These are phyloP conservation scores for Holothuria glaberrima DNA, from an alignment of 35 echinoderm and acorn worm species.

Conservation along the genomic window DNA sequence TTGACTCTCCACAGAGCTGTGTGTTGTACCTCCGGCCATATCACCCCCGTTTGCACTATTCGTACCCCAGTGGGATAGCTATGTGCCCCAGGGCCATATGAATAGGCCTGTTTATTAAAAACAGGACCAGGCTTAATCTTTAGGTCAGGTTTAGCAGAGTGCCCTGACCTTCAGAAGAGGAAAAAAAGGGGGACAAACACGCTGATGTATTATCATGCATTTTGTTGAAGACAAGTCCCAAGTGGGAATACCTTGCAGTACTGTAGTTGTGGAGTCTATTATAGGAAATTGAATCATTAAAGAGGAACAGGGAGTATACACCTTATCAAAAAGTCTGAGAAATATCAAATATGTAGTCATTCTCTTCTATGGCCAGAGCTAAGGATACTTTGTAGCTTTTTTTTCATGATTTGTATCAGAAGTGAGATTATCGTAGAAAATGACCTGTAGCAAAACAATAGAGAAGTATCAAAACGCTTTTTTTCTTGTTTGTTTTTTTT, in stretches of 20 bases:
- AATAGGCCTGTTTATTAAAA: conserved; percentile 61
- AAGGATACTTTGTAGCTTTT: too few relatives aligned
- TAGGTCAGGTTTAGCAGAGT: conserved; percentile 57
- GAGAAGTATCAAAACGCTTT: too few relatives aligned
- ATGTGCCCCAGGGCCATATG: conserved; percentile 64
- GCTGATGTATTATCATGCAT: too few relatives aligned
- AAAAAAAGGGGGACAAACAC: conserved; percentile 34
- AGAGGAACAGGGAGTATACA: background rate
- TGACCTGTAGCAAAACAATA: too few relatives aligned
- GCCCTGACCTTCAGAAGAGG: conserved; percentile 46
- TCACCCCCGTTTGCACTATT: conserved; percentile 59
- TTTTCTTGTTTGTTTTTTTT: too few relatives aligned
- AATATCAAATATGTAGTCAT: too few relatives aligned
- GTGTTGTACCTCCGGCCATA: conserved; percentile 9
- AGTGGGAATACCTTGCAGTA: background rate
- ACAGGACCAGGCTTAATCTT: conserved; percentile 50
- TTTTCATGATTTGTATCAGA: too few relatives aligned
- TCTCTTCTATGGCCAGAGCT: too few relatives aligned
- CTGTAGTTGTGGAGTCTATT: background rate
- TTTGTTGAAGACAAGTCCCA: too few relatives aligned
- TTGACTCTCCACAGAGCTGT: conserved; percentile 27
- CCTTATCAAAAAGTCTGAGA: background rate
- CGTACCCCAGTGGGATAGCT: conserved; percentile 57
- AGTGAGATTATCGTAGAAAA: too few relatives aligned
- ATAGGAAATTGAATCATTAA: background rate